phyloP scores from a whole-genome alignment of 2,888 invertebrate species.

The Limnephilus marmoratus region DNA sequence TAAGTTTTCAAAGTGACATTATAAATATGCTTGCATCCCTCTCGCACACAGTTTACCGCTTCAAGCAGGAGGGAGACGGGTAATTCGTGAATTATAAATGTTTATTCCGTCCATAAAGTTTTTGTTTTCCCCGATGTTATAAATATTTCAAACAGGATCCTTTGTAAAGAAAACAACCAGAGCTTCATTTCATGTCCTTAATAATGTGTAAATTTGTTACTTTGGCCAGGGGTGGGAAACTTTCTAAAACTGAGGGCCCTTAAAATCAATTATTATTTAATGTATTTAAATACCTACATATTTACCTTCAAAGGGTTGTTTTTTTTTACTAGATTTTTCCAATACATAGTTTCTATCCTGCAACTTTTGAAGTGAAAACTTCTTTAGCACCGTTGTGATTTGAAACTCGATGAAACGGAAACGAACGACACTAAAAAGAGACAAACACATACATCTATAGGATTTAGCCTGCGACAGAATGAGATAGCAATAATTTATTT shows the following conservation, averaged over 20 bases:
- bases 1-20: neutral
- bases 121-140: neutral
- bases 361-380: neutral
- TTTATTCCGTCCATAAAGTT: neutral
- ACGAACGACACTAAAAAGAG: no score
- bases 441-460: no score
- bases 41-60: conserved; percentile 1
- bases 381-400: no score
- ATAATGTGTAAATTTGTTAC: conserved; percentile 43
- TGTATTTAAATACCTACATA: neutral
- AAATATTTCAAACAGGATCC: neutral
- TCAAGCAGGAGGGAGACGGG: neutral
- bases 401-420: no score
- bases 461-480: no score
- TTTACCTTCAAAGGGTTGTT: neutral
- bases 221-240: neutral
- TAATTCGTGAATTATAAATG: neutral
- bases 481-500: no score
- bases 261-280: neutral
- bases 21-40: neutral
- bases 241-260: neutral
- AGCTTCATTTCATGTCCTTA: neutral
- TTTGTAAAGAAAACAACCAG: neutral
- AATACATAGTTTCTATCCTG: neutral
- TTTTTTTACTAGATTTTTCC: neutral